Percentiles rank a stretch among this genome's conserved stretches.
phyloP scores from a whole-genome alignment of 2,113 vertebrate species.

The Thryonomys swinderianus region DNA sequence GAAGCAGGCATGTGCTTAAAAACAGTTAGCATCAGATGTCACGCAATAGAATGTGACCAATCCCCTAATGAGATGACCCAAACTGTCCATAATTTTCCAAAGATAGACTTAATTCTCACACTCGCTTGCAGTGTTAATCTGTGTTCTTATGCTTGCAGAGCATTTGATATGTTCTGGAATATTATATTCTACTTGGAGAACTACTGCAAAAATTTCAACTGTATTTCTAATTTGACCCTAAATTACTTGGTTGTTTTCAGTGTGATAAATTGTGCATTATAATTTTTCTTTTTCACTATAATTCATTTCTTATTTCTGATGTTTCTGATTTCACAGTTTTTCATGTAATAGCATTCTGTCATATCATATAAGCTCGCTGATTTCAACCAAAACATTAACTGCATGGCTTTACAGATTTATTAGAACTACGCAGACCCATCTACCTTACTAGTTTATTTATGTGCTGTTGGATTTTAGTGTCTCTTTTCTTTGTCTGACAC shows the following conservation, averaged over 20 bases:
- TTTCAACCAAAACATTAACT: background rate
- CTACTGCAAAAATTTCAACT: conserved; percentile 40
- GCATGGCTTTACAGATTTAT: background rate
- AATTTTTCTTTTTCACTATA: conserved; percentile 48
- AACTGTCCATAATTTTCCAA: conserved; percentile 80
- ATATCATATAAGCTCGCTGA: background rate
- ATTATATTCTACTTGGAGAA: conserved; percentile 73
- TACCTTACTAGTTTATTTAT: conserved; percentile 45
- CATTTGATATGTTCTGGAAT: conserved; percentile 63
- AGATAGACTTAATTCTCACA: conserved; percentile 76
- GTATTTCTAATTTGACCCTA: background rate
- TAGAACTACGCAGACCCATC: background rate
- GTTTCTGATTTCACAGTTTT: conserved; percentile 39
- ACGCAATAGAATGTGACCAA: conserved; percentile 79
- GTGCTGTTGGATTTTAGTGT: conserved; percentile 50
- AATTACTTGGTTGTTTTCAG: conserved; percentile 50
- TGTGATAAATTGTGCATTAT: conserved; percentile 46
- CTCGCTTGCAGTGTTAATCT: conserved; percentile 68
- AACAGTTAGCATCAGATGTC: conserved; percentile 80
- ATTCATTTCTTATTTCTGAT: conserved; percentile 48
- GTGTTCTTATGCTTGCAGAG: conserved; percentile 65
- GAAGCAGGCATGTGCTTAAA: conserved; percentile 83
- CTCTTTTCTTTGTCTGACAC: conserved; percentile 12
- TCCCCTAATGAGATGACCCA: conserved; percentile 82
- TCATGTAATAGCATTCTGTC: background rate